Evolutionary conservation across 2,113 vertebrate species (phyloP), one percentile per base, ranked within the genome.

Genomic region (Aleadryas rufinucha): DNA sequence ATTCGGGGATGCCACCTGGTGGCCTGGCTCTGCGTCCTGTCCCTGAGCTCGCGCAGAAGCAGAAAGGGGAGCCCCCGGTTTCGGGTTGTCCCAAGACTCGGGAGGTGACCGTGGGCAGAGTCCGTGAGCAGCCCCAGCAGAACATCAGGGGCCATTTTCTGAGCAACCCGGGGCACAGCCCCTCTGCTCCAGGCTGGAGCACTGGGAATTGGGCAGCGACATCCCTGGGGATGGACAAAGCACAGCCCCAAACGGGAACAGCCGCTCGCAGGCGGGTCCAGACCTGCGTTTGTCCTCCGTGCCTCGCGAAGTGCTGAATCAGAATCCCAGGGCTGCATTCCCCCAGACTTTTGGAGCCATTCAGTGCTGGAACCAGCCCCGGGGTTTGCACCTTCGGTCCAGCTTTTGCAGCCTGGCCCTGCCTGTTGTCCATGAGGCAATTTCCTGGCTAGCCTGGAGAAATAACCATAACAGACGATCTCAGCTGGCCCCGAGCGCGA

Each of bases 401-500:
- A 88, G 56, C 49, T 83, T 60, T 66, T 94, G 76, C 94, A 89
- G 86, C 92, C 91, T 93, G 93, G 87, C 83, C 79, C 50, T 1
- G 12, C 72, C 79, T 90, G 8, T 37, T 69, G 90, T 70, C 84
- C 91, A 93, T 97, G 95, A 96, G 90, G 93, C 92, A 95, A 95
- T 96, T 97, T 96, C 96, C 96, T 97, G 95, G 88, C 97, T 89
- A 94, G 90, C 78, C 95, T 83, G 84, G 77, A 84, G 93, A 82
- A 94, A 94, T 65, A 94, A 94, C 89, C 95, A 96, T 59, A 96
- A 91, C 92, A 96, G 92, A 93, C 84, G 60, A 82, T 76, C 92
- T 97, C 91, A 95, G 93, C 95, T 78, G 95, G 91, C 94, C 31
- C 72, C 21, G 45, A 7, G 66, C 9, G 31, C 15, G 44, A 83